phyloP scores from a whole-genome alignment of 2,888 invertebrate genomes.

The Drosophila austrosaltans region DNA sequence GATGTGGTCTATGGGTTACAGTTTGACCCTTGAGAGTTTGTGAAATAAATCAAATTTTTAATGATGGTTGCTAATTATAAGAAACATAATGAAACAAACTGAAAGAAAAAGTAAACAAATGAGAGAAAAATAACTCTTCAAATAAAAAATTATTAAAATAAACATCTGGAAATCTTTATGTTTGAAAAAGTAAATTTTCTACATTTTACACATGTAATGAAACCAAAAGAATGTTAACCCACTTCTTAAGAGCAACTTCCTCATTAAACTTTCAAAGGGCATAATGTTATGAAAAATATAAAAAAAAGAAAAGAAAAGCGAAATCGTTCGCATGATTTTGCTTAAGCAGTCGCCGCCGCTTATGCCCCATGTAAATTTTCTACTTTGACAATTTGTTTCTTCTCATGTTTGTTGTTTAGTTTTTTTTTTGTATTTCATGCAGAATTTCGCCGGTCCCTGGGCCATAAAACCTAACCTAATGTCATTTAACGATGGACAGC shows the following conservation, averaged over 20 bases:
- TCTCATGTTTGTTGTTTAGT: background rate
- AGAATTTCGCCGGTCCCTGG: constrained; percentile 65
- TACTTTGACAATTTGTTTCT: constrained; percentile 54
- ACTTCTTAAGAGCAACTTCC: constrained; percentile 5
- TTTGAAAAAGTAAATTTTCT: background rate
- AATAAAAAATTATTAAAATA: too few species aligned
- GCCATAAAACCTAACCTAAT: constrained; percentile 74
- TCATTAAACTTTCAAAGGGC: constrained; percentile 33
- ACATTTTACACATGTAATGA: background rate
- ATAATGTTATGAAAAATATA: constrained; percentile 23
- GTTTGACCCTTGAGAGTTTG: too few species aligned
- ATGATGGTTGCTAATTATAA: too few species aligned
- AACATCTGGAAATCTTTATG: too few species aligned
- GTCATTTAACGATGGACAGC: constrained; percentile 64
- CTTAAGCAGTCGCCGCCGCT: constrained; percentile 25
- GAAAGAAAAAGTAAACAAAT: too few species aligned
- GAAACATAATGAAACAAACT: too few species aligned
- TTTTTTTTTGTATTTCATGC: constrained; percentile 52
- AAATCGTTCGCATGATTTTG: constrained; percentile 54
- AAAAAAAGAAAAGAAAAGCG: constrained; percentile 55
- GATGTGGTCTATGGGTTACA: too few species aligned
- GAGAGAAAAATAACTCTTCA: too few species aligned
- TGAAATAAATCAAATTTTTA: too few species aligned
- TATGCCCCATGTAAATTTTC: constrained; percentile 57
- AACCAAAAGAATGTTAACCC: constrained; percentile 6